Base-by-base conservation (phyloP, 2,888 invertebrate species). In the Spicauda simplicius region DNA sequence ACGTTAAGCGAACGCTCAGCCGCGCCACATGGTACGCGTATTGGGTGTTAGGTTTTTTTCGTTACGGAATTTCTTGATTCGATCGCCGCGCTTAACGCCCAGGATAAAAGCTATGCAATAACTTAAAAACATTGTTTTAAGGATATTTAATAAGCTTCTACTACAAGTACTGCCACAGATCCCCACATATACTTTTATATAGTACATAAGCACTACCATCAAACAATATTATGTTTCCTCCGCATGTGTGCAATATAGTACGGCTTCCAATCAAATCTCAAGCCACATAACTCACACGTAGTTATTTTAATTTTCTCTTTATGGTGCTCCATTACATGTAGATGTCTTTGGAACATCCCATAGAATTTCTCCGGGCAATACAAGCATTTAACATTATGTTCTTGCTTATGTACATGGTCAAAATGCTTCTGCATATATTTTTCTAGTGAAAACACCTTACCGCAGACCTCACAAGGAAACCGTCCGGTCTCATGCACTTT, bases 381-480 rank as follows among this genome's bases (percentile, higher is more conserved):
- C 0, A 64, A 0, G 58, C 91, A 66, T 61, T 81, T 85, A 0
- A 77, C 77, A 0, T 75, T 76, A 0, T 67, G 20, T 0, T 69
- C 37, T 2, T 77, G 75, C 1, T 75, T 71, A n/a, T 91, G 91
- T 0, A 85, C 80, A 0, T 77, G 37, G 0, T 79, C 76, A 0
- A 74, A 69, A 25, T 91, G 91, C 45, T 86, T 88, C 0, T 71
- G 74, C 25, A 73, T 79, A 37, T 89, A 87, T 19, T 82, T 80
- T 0, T 80, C 76, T 14, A 90, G 68, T 0, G 83, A 77, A 68
- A 94, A 94, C 0, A 88, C 83, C 73, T 94, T 94, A 0, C 83
- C 77, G 71, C 94, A 94, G 0, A 79, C 73, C 0, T 82, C 78
- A 69, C 94, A 94, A 0, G 83, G 83, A 68, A 77, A 90, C 1